Conservation (phyloP, 37 sponge, comb jelly and placozoan genomes). For the Agelas oroides region DNA sequence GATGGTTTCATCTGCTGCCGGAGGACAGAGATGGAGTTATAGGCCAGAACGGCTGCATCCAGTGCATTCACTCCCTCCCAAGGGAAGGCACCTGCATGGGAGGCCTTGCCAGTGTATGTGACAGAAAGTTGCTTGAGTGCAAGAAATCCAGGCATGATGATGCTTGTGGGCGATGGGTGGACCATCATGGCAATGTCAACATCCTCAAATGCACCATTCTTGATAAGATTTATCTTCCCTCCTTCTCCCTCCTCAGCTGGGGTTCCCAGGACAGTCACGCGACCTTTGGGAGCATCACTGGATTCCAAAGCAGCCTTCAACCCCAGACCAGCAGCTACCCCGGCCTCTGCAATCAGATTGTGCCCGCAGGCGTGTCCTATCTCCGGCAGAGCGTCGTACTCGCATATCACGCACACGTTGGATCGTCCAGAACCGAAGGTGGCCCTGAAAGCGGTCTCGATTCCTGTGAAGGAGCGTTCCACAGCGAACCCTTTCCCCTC, state of each 20-base stretch:
- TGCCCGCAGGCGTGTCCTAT: constrained; percentile 97
- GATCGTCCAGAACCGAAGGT: constrained; percentile 67
- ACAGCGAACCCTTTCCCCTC: constrained; percentile 86
- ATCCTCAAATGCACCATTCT: constrained; percentile 68
- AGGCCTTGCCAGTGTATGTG: constrained; percentile 69
- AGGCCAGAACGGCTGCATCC: constrained; percentile 91
- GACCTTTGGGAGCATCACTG: constrained; percentile 33
- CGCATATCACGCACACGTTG: constrained; percentile 84
- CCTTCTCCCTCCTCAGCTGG: constrained; percentile 93
- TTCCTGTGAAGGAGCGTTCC: constrained; percentile 60
- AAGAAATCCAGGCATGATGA: constrained; percentile 26
- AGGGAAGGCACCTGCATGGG: constrained; percentile 80
- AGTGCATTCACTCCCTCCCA: constrained; percentile 89
- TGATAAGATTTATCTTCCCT: constrained; percentile 81
- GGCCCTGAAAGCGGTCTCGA: constrained; percentile 89
- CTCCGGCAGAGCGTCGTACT: constrained; percentile 92
- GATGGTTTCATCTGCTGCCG: constrained; percentile 87
- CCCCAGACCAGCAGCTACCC: constrained; percentile 78
- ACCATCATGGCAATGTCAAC: constrained; percentile 94
- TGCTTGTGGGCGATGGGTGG: constrained; percentile 71
- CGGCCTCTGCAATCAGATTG: constrained; percentile 96
- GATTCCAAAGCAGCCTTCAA: constrained; percentile 78
- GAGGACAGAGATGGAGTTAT: constrained; percentile 79
- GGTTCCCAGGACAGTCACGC: constrained; percentile 81
- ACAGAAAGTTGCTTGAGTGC: constrained; percentile 15